phyloP scores from a whole-genome alignment of 1,140 invertebrate species.

The Caenorhabditis brenneri region DNA sequence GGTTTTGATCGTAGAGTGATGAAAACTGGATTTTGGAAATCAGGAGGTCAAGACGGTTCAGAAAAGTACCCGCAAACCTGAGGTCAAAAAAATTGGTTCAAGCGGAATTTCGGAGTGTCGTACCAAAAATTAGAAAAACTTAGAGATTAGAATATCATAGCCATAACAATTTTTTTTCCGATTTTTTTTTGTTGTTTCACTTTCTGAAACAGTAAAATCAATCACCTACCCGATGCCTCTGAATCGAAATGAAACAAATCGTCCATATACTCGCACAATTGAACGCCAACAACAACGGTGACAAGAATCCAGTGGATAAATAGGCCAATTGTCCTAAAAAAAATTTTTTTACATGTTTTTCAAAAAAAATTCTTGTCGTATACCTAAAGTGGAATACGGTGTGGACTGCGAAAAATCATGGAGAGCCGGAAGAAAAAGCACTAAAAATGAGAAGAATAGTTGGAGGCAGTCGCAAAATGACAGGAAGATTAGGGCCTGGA shows the following conservation, averaged over 20 bases:
- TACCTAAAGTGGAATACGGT: constrained; percentile 55
- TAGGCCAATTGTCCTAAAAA: constrained; percentile 62
- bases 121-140: too few relatives aligned
- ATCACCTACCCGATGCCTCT: constrained; percentile 66
- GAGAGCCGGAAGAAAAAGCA: constrained; percentile 65
- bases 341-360: background rate
- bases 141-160: too few relatives aligned
- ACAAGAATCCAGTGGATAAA: constrained; percentile 64
- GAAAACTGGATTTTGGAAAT: too few relatives aligned
- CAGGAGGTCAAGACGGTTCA: too few relatives aligned
- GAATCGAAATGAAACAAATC: constrained; percentile 67
- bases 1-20: too few relatives aligned
- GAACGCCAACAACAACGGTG: constrained; percentile 65
- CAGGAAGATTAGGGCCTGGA: constrained; percentile 61
- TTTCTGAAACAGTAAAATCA: too few relatives aligned
- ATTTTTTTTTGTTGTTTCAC: background rate
- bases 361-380: too few relatives aligned
- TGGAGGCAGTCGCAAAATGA: constrained; percentile 67
- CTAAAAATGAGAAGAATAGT: constrained; percentile 66
- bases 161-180: too few relatives aligned
- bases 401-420: constrained; percentile 65
- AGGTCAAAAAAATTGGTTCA: too few relatives aligned
- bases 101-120: too few relatives aligned
- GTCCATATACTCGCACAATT: constrained; percentile 70
- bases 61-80: too few relatives aligned